These are phyloP conservation scores for Pristionchus entomophagus DNA, from an alignment of 2,888 invertebrate species.

Conservation along the genomic window DNA sequence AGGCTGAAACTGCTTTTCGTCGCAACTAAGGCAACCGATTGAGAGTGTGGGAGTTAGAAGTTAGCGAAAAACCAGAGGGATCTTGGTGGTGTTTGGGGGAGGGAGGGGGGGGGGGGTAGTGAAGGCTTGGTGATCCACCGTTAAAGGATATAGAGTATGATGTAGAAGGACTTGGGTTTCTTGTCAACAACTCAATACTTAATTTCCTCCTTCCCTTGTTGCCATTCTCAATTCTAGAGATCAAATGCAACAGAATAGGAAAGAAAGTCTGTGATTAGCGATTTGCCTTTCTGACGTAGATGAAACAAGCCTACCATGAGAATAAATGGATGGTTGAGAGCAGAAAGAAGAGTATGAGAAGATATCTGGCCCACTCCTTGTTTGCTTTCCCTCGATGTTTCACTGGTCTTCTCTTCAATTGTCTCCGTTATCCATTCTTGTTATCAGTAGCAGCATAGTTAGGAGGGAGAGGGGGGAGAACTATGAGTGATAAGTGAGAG, in stretches of 20 bases:
- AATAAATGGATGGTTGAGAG: constrained; percentile 11
- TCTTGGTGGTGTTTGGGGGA: too few relatives aligned
- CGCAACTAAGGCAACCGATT: not conserved
- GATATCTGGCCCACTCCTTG: not conserved
- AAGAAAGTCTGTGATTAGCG: not conserved
- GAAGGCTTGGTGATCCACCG: too few relatives aligned
- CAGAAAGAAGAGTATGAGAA: not conserved
- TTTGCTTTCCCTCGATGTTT: not conserved
- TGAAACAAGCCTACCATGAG: constrained; percentile 4
- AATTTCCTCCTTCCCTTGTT: not conserved
- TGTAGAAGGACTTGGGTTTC: not conserved
- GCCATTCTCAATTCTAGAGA: not conserved
- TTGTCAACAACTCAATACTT: not conserved
- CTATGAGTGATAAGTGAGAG: not conserved
- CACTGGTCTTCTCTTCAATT: not conserved
- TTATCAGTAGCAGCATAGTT: constrained; percentile 29
- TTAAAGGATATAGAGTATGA: too few relatives aligned
- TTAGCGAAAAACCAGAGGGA: too few relatives aligned
- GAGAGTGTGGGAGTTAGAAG: not conserved
- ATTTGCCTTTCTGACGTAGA: not conserved
- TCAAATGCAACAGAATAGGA: not conserved
- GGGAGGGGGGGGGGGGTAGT: too few relatives aligned
- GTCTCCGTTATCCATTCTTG: not conserved
- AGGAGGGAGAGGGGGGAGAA: not conserved
- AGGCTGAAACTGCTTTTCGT: not conserved